A percentile compares a stretch with the other conserved stretches of the same genome.
Evolutionary conservation across 37 sponge, comb jelly and placozoan genomes (phyloP).

Genomic region (Lycopodina hypogea): DNA sequence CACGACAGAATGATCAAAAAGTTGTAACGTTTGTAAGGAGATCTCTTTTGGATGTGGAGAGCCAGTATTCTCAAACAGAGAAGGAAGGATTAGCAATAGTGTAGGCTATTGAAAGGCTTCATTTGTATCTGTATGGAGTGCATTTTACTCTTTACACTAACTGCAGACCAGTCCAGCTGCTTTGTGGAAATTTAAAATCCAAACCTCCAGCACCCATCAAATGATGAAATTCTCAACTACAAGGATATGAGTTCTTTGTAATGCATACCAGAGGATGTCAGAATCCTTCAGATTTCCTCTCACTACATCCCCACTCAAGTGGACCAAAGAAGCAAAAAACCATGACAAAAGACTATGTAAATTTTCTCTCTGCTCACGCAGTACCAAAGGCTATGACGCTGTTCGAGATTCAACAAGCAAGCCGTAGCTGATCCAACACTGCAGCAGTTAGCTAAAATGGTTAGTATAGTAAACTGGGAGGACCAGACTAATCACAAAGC

Average conservation of each 20-base stretch:
- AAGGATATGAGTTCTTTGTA: conserved; percentile 35
- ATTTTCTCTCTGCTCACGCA: conserved; percentile 21
- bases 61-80: conserved; percentile 31
- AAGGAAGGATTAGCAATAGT: no score
- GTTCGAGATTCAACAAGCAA: conserved; percentile 25
- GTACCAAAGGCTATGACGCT: conserved; percentile 41
- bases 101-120: no score
- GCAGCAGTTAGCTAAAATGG: neutral
- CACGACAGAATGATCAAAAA: conserved; percentile 9
- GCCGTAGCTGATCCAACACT: conserved; percentile 14
- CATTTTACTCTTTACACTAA: conserved; percentile 41
- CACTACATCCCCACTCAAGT: conserved; percentile 18
- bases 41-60: conserved; percentile 17
- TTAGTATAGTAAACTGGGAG: neutral
- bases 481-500: neutral
- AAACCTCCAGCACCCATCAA: conserved; percentile 57
- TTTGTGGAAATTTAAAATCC: conserved; percentile 36
- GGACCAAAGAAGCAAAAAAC: neutral
- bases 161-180: conserved; percentile 35
- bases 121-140: no score
- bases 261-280: conserved; percentile 36
- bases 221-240: conserved; percentile 39
- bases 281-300: conserved; percentile 56
- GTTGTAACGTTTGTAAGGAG: conserved; percentile 49
- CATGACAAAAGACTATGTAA: conserved; percentile 19